Evolutionary conservation across 2,797 vertebrate genomes (phyloP).

Genomic region (Denticeps clupeoides): DNA sequence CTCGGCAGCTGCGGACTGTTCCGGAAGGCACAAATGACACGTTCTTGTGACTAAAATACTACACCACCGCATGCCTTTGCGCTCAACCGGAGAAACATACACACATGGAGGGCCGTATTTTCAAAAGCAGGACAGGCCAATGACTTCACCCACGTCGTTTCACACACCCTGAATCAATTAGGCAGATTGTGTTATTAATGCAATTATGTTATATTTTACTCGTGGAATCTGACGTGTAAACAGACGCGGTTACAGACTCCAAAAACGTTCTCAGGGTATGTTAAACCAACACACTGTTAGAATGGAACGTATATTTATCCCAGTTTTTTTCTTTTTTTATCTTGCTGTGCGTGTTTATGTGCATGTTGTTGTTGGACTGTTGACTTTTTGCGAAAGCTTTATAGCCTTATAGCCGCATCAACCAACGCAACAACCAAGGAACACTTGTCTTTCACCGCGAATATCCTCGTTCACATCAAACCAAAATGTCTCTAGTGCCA

Average conservation of each 20-base stretch:
- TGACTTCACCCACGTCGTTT: conserved; percentile 13
- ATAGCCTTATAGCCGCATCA: no score
- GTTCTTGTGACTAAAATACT: conserved; percentile 22
- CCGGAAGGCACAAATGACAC: conserved; percentile 19
- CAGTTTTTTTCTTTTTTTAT: no score
- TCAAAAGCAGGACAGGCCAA: conserved; percentile 10
- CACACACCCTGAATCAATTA: conserved; percentile 22
- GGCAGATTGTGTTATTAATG: conserved; percentile 18
- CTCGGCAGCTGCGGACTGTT: no score
- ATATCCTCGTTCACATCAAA: no score
- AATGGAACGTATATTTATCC: no score
- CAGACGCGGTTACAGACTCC: not conserved
- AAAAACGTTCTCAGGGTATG: conserved; percentile 27
- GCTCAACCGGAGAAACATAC: conserved; percentile 23
- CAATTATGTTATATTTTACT: conserved; percentile 12
- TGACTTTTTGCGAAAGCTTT: no score
- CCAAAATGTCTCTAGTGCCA: no score
- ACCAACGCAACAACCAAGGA: no score
- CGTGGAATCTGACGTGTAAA: conserved; percentile 9
- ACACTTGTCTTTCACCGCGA: no score
- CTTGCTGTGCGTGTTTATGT: no score
- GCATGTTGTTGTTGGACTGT: no score
- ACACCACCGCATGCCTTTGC: conserved; percentile 29
- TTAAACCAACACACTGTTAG: no score
- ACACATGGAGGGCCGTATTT: conserved; percentile 8